Evolutionary conservation across 2,113 vertebrate species (phyloP).

Genomic region (Numenius arquata): DNA sequence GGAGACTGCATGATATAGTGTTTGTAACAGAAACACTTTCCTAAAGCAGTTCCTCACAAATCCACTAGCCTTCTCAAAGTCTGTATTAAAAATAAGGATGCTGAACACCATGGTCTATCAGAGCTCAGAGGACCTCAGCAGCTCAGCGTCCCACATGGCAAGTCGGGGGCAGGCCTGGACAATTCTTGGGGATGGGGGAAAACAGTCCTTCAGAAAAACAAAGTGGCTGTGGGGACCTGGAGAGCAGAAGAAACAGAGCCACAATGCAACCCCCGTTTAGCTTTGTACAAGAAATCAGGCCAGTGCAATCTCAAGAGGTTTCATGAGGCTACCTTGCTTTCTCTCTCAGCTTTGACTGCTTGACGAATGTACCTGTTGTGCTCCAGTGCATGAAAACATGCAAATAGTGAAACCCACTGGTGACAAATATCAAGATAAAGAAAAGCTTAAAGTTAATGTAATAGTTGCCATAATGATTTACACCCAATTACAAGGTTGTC

Average conservation of each 20-base stretch:
- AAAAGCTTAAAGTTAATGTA: background rate
- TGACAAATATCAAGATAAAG: background rate
- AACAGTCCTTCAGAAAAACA: background rate
- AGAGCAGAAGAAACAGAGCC: background rate
- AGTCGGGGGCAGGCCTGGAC: background rate
- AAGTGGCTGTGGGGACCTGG: background rate
- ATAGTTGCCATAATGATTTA: background rate
- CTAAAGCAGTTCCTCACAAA: background rate
- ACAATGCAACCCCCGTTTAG: background rate
- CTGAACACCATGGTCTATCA: background rate
- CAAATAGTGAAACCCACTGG: background rate
- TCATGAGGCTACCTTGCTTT: background rate
- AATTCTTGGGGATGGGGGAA: background rate
- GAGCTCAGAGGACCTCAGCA: background rate
- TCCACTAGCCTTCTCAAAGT: background rate
- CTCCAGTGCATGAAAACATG: background rate
- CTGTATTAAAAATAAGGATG: background rate
- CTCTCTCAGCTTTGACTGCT: background rate
- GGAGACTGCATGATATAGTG: background rate
- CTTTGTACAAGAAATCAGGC: background rate
- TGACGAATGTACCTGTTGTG: background rate
- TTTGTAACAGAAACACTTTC: background rate
- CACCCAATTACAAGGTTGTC: background rate
- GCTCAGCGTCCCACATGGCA: fast-evolving
- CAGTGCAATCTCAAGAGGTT: background rate